Evolutionary conservation across 2,797 vertebrate genomes (phyloP), one percentile per base, ranked within the genome.

Genomic region (Sylvilagus floridanus): DNA sequence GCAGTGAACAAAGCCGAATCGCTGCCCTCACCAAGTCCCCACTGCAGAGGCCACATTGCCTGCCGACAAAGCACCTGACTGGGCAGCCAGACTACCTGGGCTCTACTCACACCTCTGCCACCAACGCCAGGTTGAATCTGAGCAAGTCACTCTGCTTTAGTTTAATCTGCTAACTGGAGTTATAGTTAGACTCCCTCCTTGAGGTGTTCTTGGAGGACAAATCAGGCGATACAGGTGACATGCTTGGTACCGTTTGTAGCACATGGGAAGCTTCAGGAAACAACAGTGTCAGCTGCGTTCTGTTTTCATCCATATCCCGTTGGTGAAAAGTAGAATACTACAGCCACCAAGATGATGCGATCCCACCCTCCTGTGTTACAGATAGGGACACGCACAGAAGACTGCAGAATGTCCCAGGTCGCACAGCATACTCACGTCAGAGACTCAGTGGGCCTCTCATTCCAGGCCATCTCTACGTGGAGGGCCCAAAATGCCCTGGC

Each of bases 401-500:
- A 92, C 62, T 63, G 11, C 14, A 54, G 37, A 6, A 14, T 19
- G 52, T 37, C 30, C 65, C 37, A 28, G 35, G 32, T 66, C 30
- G 50, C 28, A 42, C 0, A 35, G 26, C 5, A 0, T 2, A n/a
- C 0, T 76, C 54, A 52, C 0, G 24, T 66, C 65, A 52, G 21
- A 76, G 68, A 22, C 32, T 78, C 52, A 17, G 4, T 0, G 30
- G 50, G 2, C 26, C 68, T 8, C 11, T n/a, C 47, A 69, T 17
- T 62, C 54, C 37, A 90, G 86, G 71, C 42, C 5, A 69, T 24
- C 26, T 5, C 37, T n/a, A 14, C 9, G n/a, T 90, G 54, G 6
- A 14, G n/a, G 30, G 62, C 17, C 8, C 0, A 0, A 57, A 28
- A 66, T 47, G 50, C 30, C 0, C 28, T 32, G 60, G 22, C 1